Percentiles rank a stretch among this genome's conserved stretches.
phyloP scores from a whole-genome alignment of 2,113 vertebrate species.

The Serranochromis macrocephalus region DNA sequence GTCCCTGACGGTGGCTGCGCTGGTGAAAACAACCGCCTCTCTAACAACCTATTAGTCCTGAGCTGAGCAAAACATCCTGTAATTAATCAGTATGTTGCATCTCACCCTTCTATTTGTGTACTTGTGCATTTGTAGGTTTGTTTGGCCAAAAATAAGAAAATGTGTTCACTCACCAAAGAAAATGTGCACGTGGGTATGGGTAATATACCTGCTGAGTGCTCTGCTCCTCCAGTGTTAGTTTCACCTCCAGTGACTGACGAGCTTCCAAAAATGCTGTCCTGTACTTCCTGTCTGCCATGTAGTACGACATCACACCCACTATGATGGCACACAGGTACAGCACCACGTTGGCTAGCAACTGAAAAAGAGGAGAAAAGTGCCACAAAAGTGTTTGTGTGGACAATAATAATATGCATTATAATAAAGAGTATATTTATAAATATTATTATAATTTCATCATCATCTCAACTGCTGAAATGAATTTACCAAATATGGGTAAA shows the following conservation, averaged over 20 bases:
- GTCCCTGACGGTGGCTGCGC: constrained; percentile 12
- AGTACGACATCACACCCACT: constrained; percentile 87
- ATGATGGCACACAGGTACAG: constrained; percentile 82
- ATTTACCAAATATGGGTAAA: not conserved
- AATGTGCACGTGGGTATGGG: not conserved
- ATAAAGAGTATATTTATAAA: not conserved
- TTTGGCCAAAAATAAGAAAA: not conserved
- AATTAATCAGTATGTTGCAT: constrained; percentile 23
- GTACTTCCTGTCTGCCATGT: constrained; percentile 94
- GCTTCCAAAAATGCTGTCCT: constrained; percentile 92
- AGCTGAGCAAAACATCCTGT: constrained; percentile 32
- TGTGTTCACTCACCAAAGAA: not conserved
- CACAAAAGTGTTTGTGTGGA: rapidly evolving
- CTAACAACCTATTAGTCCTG: constrained; percentile 32
- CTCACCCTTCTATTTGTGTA: not conserved
- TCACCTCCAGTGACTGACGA: constrained; percentile 91
- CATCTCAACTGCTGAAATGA: not conserved
- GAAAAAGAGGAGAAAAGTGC: not conserved
- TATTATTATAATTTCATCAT: not conserved
- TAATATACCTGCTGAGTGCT: constrained; percentile 86
- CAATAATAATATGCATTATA: not conserved
- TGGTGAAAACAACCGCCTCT: constrained; percentile 35
- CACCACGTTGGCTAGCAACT: constrained; percentile 85
- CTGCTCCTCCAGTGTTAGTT: constrained; percentile 92
- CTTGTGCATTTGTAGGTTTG: not conserved